Evolutionary conservation across 2,888 invertebrate genomes (phyloP), one percentile per base, ranked within the genome.

Genomic region (Colostygia pectinataria): DNA sequence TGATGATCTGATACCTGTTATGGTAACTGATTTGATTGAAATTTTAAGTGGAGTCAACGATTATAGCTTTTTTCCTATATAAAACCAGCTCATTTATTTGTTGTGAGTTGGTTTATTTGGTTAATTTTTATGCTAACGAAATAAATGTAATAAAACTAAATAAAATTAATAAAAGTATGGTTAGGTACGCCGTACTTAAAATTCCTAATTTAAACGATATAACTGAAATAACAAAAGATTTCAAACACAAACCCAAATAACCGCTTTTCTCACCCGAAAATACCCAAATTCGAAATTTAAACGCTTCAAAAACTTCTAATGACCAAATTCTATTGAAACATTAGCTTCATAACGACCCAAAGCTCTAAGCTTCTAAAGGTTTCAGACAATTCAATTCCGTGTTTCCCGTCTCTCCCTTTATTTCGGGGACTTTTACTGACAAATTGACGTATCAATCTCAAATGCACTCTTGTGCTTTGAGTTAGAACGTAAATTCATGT

Each of bases 381-480:
- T 53, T 42, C 46, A 41, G 24, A 53, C 42, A 47, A 53, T 53
- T 53, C 31, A 34, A 53, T 47, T 40, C 36, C 15, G 10, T 46
- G 38, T 38, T 53, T 51, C 42, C 48, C 41, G 8, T 39, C 25
- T 31, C 31, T 32, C 15, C 29, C 34, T 42, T 46, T 46, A 43
- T 42, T 52, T 52, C 27, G 13, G 45, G 41, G 13, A 38, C 31
- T 29, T 41, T 45, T 39, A 15, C 33, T 46, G 46, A 47, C 38
- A 46, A 52, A 52, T 42, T 43, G 33, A 42, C 13, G 29, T 33
- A 42, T 46, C 31, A 60, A 59, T 45, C 25, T 34, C 62, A 67
- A 63, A 58, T 55, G 53, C 59, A 62, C 65, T 57, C 54, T 66
- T 32, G 38, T 36, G 39, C 51, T 27, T 36, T 14, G 38, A 42